These are phyloP conservation scores for Apamea crenata DNA, from an alignment of 2,888 invertebrate genomes.

Conservation along the genomic window DNA sequence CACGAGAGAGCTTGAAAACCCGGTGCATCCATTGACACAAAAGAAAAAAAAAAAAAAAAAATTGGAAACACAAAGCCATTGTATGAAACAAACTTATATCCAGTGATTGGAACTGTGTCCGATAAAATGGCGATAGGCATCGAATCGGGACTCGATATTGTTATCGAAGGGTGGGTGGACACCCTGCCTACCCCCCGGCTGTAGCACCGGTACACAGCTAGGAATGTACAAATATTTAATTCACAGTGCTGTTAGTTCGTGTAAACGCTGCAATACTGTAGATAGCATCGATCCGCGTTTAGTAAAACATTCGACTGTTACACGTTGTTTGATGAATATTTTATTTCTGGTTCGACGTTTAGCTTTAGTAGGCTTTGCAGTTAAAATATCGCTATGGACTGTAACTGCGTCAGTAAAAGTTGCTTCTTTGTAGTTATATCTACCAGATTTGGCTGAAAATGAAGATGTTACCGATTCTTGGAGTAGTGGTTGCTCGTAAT, in stretches of 20 bases:
- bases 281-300: slow-evolving; percentile 44
- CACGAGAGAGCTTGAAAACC: slow-evolving; percentile 1
- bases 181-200: slow-evolving; percentile 19
- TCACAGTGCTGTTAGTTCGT: slow-evolving; percentile 45
- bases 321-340: slow-evolving; percentile 51
- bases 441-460: background rate
- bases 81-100: slow-evolving; percentile 51
- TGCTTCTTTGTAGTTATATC: too few relatives aligned
- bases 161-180: slow-evolving; percentile 50
- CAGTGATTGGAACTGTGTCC: slow-evolving; percentile 55
- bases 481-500: background rate
- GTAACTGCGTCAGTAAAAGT: too few relatives aligned
- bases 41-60: slow-evolving; percentile 5
- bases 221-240: slow-evolving; percentile 59
- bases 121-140: slow-evolving; percentile 48
- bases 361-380: slow-evolving; percentile 14
- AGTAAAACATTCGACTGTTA: slow-evolving; percentile 30
- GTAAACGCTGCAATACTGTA: slow-evolving; percentile 44
- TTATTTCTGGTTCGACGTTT: slow-evolving; percentile 32
- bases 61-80: slow-evolving; percentile 46
- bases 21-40: slow-evolving; percentile 5
- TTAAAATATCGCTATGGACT: background rate
- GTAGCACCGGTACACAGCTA: slow-evolving; percentile 28
- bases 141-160: slow-evolving; percentile 51
- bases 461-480: background rate